These are phyloP conservation scores for Drosophila kepulauana DNA, from an alignment of 1,140 invertebrate species.

Conservation along the genomic window DNA sequence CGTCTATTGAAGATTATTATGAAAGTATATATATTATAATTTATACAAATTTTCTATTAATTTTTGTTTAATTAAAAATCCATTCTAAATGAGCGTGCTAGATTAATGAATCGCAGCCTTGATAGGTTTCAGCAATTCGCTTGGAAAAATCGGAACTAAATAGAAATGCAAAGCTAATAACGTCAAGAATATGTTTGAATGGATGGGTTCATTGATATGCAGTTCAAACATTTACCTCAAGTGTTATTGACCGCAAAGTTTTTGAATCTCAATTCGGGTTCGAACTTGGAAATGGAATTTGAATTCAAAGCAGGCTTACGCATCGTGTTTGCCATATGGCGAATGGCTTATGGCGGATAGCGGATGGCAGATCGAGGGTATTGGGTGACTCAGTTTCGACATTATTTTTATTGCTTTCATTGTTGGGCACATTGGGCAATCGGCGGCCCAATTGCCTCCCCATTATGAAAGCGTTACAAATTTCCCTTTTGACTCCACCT, in stretches of 20 bases:
- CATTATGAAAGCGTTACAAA: conserved; percentile 78
- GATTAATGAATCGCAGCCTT: not conserved
- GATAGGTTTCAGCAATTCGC: no score
- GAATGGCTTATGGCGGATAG: not conserved
- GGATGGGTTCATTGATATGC: conserved; percentile 70
- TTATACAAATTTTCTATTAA: no score
- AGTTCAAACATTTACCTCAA: conserved; percentile 44
- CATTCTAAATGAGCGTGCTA: not conserved
- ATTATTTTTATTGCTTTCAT: conserved; percentile 43
- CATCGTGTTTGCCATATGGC: no score
- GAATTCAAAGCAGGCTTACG: conserved; percentile 50
- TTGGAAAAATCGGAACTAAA: not conserved
- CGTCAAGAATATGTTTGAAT: not conserved
- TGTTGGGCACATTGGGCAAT: conserved; percentile 51
- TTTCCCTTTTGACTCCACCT: conserved; percentile 28
- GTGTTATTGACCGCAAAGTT: conserved; percentile 70
- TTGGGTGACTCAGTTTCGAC: conserved; percentile 59
- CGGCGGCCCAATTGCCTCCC: conserved; percentile 21
- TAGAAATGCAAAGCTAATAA: conserved; percentile 4
- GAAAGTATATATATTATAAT: no score
- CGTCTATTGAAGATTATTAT: no score
- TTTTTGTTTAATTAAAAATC: not conserved
- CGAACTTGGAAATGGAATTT: conserved; percentile 18
- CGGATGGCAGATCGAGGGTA: not conserved
- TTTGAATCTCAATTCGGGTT: conserved; percentile 33